Evolutionary conservation across 2,888 invertebrate species (phyloP).

Genomic region (Drosophila conformis): DNA sequence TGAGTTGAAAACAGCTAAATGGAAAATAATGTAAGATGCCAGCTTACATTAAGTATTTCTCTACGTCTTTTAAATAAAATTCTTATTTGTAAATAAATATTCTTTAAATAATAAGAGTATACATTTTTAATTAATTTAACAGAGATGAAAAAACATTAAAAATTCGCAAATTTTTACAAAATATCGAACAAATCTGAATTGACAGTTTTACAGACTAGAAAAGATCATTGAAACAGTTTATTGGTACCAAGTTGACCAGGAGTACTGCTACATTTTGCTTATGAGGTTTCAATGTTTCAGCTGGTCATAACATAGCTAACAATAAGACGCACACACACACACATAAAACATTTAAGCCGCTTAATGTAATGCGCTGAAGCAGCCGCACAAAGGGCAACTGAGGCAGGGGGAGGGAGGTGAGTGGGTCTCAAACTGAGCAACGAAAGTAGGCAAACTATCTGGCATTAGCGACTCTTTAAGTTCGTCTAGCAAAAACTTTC

Average conservation of each 20-base stretch:
- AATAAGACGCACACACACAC: conserved; percentile 15
- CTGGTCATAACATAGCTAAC: conserved; percentile 14
- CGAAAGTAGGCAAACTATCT: conserved; percentile 22
- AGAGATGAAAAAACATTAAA: neutral
- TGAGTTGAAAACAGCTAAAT: neutral
- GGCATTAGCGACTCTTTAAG: conserved; percentile 45
- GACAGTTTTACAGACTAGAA: neutral
- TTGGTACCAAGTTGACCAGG: conserved; percentile 1
- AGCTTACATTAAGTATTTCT: neutral
- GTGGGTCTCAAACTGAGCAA: neutral
- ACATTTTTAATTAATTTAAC: neutral
- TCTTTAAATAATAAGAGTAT: neutral
- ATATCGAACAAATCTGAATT: neutral
- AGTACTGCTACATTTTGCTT: conserved; percentile 24
- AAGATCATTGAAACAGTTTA: neutral
- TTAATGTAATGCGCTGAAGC: conserved; percentile 37
- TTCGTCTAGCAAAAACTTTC: conserved; percentile 41
- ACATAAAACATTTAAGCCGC: conserved; percentile 39
- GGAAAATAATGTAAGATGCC: neutral
- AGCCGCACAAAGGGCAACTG: conserved; percentile 25
- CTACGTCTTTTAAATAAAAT: neutral
- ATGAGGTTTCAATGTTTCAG: conserved; percentile 23
- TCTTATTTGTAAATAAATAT: neutral
- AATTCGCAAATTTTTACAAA: neutral
- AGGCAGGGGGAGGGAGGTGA: neutral